phyloP scores from a whole-genome alignment of 2,888 invertebrate genomes.

The Cerastoderma edule region DNA sequence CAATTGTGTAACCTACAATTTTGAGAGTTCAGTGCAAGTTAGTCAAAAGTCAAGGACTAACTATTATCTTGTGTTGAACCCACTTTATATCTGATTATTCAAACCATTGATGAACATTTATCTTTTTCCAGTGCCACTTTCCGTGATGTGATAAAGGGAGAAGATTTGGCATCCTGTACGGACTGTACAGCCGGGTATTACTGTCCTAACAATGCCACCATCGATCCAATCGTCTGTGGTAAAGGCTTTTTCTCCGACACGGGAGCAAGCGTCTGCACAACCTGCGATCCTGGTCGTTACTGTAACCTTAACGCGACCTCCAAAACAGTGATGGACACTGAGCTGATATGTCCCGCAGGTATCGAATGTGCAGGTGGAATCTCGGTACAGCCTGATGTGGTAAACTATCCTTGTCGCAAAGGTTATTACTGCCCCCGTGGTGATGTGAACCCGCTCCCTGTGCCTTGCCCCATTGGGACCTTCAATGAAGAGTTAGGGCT shows the following conservation, averaged over 20 bases:
- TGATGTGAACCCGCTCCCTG: conserved; percentile 79
- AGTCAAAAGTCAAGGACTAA: too few relatives aligned
- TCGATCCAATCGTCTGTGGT: conserved; percentile 75
- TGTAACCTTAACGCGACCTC: conserved; percentile 80
- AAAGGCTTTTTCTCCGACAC: conserved; percentile 80
- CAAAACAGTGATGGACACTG: conserved; percentile 63
- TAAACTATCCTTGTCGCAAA: conserved; percentile 72
- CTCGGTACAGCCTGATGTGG: conserved; percentile 75
- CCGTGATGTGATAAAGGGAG: conserved; percentile 69
- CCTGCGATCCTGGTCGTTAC: conserved; percentile 79
- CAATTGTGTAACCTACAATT: too few relatives aligned
- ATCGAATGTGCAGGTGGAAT: conserved; percentile 80
- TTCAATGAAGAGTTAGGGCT: conserved; percentile 76
- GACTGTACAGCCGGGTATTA: conserved; percentile 80
- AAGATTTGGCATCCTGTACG: conserved; percentile 69
- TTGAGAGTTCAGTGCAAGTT: too few relatives aligned
- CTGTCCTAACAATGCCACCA: conserved; percentile 74
- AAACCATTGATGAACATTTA: too few relatives aligned
- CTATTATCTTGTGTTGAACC: too few relatives aligned
- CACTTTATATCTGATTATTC: too few relatives aligned
- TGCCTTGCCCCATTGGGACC: conserved; percentile 81
- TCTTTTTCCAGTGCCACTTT: conserved; percentile 75
- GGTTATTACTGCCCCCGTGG: conserved; percentile 82
- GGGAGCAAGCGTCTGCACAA: conserved; percentile 73
- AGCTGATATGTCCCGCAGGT: conserved; percentile 78